phyloP scores from a whole-genome alignment of 2,888 invertebrate genomes.

The Limnephilus lunatus region DNA sequence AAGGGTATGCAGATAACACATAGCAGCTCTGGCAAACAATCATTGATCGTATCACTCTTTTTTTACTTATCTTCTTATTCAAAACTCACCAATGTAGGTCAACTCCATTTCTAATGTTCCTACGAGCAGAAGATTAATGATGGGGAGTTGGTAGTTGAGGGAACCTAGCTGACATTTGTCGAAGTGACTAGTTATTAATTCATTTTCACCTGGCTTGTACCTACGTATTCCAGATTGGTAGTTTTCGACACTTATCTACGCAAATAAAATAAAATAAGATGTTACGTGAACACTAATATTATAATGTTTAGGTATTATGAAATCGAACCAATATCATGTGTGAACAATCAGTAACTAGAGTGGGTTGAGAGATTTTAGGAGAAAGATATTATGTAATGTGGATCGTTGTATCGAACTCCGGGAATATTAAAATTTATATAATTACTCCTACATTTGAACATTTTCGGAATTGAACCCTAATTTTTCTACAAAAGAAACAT shows the following conservation, averaged over 20 bases:
- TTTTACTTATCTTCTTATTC: constrained; percentile 2
- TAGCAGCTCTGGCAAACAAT: neutral
- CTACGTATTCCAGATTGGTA: neutral
- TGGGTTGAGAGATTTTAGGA: neutral
- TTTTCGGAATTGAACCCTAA: neutral
- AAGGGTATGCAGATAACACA: neutral
- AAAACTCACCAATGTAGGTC: neutral
- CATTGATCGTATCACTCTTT: neutral
- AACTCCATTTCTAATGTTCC: neutral
- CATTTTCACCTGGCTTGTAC: neutral
- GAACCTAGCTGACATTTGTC: neutral
- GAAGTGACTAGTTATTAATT: neutral
- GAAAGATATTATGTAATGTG: too few relatives aligned
- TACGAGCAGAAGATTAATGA: neutral
- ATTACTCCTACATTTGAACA: neutral
- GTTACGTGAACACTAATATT: neutral
- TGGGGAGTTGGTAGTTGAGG: neutral
- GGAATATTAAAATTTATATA: neutral
- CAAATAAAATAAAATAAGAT: neutral
- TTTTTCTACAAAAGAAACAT: neutral
- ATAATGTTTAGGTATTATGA: neutral
- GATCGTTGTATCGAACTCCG: neutral
- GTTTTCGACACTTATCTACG: neutral
- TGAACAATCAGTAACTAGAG: neutral
- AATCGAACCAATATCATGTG: neutral